Evolutionary conservation across 1,140 invertebrate species (phyloP).

Genomic region (Dendrolimus punctatus): DNA sequence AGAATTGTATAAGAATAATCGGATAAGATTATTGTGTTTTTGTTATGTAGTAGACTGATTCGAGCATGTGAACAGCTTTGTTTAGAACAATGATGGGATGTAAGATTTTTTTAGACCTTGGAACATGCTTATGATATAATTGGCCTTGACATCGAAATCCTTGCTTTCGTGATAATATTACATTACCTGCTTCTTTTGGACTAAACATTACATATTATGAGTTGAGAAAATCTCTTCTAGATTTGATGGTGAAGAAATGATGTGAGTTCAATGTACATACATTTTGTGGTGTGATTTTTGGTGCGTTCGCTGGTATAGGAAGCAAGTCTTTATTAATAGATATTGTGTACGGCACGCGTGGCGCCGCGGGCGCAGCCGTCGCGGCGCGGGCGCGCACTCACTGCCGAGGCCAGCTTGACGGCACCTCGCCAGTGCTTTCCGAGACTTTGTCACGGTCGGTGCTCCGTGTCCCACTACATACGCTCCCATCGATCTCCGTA

Average conservation of each 20-base stretch:
- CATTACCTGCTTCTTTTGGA: too few species aligned
- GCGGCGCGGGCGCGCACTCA: slow-evolving; percentile 29
- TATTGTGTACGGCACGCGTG: slow-evolving; percentile 26
- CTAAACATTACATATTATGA: neutral
- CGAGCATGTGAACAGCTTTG: slow-evolving; percentile 16
- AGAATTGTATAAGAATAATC: too few species aligned
- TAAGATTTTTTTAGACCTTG: too few species aligned
- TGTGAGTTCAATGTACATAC: slow-evolving; percentile 63
- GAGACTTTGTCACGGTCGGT: slow-evolving; percentile 31
- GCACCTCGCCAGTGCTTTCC: slow-evolving; percentile 14
- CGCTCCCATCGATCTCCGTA: slow-evolving; percentile 21
- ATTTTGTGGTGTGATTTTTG: slow-evolving; percentile 51
- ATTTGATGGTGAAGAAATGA: too few species aligned
- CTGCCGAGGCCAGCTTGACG: slow-evolving; percentile 18
- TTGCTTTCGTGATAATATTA: too few species aligned
- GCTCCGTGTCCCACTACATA: slow-evolving; percentile 14
- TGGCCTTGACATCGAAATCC: too few species aligned
- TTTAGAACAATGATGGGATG: too few species aligned
- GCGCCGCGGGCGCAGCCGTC: slow-evolving; percentile 36
- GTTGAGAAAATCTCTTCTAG: slow-evolving; percentile 34
- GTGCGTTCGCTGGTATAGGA: slow-evolving; percentile 35
- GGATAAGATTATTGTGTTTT: too few species aligned
- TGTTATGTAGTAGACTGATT: too few species aligned
- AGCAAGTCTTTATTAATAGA: slow-evolving; percentile 64
- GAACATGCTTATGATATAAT: too few species aligned